Evolutionary conservation across 2,888 invertebrate genomes (phyloP).

Genomic region (Synanthedon andrenaeformis): DNA sequence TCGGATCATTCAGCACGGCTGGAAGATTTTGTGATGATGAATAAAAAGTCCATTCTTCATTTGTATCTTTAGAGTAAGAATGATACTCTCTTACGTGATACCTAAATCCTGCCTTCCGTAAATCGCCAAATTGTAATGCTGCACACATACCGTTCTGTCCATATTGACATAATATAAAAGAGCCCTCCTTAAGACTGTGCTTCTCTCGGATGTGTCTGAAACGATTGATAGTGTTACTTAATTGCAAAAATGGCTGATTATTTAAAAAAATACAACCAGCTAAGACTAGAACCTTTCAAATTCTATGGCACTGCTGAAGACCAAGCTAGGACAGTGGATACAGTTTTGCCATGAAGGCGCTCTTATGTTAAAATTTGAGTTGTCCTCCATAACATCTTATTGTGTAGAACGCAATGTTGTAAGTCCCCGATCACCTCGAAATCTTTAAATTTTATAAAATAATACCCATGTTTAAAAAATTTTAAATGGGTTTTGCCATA

Average conservation of each 20-base stretch:
- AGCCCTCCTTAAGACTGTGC: slow-evolving; percentile 87
- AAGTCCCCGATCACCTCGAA: too few relatives aligned
- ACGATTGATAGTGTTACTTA: slow-evolving; percentile 15
- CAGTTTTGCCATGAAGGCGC: slow-evolving; percentile 72
- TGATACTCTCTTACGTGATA: slow-evolving; percentile 83
- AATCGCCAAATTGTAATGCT: slow-evolving; percentile 89
- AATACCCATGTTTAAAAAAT: too few relatives aligned
- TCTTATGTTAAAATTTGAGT: slow-evolving; percentile 34
- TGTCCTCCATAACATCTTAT: slow-evolving; percentile 65
- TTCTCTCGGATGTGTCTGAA: slow-evolving; percentile 81
- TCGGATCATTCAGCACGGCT: slow-evolving; percentile 95
- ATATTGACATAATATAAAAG: slow-evolving; percentile 88
- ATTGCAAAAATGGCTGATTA: background rate
- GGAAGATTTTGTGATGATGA: slow-evolving; percentile 95
- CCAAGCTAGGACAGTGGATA: slow-evolving; percentile 71
- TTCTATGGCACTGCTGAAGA: slow-evolving; percentile 69
- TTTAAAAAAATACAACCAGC: too few relatives aligned
- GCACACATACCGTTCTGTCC: slow-evolving; percentile 89
- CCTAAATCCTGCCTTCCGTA: slow-evolving; percentile 88
- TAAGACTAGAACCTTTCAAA: slow-evolving; percentile 66
- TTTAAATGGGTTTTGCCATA: too few relatives aligned
- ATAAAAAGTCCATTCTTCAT: slow-evolving; percentile 85
- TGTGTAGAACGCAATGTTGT: background rate
- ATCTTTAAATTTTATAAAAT: too few relatives aligned
- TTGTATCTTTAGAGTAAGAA: slow-evolving; percentile 40